phyloP scores from a whole-genome alignment of 2,113 vertebrate species.

The Callospermophilus lateralis region DNA sequence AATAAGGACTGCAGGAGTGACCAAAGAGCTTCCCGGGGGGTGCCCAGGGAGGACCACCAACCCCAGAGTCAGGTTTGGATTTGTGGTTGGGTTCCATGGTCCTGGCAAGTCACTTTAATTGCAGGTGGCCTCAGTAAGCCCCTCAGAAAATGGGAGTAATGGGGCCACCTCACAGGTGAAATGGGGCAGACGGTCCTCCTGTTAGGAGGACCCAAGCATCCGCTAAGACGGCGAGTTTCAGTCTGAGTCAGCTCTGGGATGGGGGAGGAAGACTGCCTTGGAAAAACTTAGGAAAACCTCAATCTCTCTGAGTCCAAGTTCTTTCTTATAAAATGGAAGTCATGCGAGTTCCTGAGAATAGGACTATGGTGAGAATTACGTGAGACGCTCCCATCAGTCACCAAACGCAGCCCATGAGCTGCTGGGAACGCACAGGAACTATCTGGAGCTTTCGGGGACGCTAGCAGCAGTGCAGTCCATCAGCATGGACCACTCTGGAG shows the following conservation, averaged over 20 bases:
- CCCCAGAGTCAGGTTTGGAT: neutral
- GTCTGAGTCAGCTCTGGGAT: neutral
- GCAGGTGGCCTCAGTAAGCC: neutral
- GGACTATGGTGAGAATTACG: neutral
- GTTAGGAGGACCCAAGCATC: neutral
- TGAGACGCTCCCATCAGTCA: neutral
- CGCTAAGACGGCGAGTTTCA: neutral
- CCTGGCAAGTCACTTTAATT: constrained; percentile 32
- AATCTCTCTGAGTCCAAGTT: too few species aligned
- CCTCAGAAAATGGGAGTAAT: neutral
- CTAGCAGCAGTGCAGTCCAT: neutral
- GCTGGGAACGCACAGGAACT: neutral
- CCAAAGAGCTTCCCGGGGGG: neutral
- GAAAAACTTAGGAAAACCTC: neutral
- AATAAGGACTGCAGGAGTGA: neutral
- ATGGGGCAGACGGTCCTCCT: too few species aligned
- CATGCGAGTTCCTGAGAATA: neutral
- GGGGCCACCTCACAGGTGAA: neutral
- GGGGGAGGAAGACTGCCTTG: neutral
- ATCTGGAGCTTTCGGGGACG: neutral
- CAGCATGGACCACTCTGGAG: neutral
- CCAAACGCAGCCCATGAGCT: too few species aligned
- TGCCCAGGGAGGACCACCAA: neutral
- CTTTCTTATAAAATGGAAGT: too few species aligned
- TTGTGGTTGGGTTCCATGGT: neutral